phyloP scores from a whole-genome alignment of 2,113 vertebrate species.

The Calidris pygmaea region DNA sequence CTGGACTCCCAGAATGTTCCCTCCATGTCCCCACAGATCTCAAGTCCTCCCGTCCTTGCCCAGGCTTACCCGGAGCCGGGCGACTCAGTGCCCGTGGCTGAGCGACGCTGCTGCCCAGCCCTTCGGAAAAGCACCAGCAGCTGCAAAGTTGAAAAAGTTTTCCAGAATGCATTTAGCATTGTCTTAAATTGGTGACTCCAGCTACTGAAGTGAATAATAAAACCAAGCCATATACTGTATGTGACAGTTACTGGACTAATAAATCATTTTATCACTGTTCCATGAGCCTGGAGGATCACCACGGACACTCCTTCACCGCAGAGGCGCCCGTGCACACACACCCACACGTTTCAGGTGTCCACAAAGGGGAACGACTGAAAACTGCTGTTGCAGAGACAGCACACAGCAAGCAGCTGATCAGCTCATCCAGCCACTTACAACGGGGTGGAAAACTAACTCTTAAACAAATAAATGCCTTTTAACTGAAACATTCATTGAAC shows the following conservation, averaged over 20 bases:
- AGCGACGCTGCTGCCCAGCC: neutral
- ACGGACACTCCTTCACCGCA: neutral
- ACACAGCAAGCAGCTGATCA: fast-evolving
- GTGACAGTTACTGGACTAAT: fast-evolving
- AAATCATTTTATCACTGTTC: neutral
- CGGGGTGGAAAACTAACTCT: neutral
- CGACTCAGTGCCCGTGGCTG: neutral
- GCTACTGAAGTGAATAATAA: neutral
- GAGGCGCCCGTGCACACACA: fast-evolving
- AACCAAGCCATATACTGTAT: fast-evolving
- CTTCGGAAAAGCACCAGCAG: neutral
- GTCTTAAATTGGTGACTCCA: neutral
- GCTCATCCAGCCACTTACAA: neutral
- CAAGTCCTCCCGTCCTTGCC: neutral
- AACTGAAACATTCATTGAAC: fast-evolving
- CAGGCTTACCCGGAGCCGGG: neutral
- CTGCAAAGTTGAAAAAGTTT: neutral
- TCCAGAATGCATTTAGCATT: neutral
- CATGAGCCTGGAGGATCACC: fast-evolving
- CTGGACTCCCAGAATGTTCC: neutral
- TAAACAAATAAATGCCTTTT: fast-evolving
- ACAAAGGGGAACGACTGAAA: neutral
- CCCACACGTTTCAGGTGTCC: neutral
- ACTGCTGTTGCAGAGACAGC: neutral
- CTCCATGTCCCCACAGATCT: too few relatives aligned